Conservation (phyloP, 1,140 invertebrate genomes). For the Mamestra configurata region DNA sequence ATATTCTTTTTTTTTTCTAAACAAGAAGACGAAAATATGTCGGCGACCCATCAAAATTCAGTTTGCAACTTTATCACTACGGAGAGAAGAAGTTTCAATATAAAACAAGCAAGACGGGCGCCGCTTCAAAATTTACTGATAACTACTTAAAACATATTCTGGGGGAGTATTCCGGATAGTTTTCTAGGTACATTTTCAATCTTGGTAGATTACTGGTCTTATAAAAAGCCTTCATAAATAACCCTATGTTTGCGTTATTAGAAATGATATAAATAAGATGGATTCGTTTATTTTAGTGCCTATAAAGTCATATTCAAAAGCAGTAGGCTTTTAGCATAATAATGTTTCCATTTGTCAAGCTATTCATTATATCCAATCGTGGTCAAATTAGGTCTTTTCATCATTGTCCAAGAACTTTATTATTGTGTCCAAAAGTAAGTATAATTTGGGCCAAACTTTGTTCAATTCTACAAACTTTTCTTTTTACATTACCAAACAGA, state of each 20-base stretch:
- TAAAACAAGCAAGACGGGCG: slow-evolving; percentile 37
- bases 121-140: slow-evolving; percentile 39
- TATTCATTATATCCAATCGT: not conserved
- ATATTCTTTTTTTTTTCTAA: not conserved
- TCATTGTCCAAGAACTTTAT: not conserved
- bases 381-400: not conserved
- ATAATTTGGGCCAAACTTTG: slow-evolving; percentile 9
- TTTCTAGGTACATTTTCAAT: not conserved
- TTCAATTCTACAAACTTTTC: slow-evolving; percentile 12
- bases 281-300: too few species aligned
- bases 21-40: slow-evolving; percentile 43
- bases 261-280: too few species aligned
- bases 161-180: not conserved
- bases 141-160: slow-evolving; percentile 41
- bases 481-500: slow-evolving; percentile 31
- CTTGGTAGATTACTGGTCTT: too few species aligned
- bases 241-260: too few species aligned
- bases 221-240: too few species aligned
- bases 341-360: not conserved
- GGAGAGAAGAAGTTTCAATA: slow-evolving; percentile 25
- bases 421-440: slow-evolving; percentile 7
- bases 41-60: slow-evolving; percentile 38
- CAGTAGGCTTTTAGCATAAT: too few species aligned
- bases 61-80: slow-evolving; percentile 39
- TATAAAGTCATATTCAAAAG: too few species aligned